Evolutionary conservation across 2,113 vertebrate species (phyloP), one percentile per base, ranked within the genome.

Genomic region (Otis tarda): DNA sequence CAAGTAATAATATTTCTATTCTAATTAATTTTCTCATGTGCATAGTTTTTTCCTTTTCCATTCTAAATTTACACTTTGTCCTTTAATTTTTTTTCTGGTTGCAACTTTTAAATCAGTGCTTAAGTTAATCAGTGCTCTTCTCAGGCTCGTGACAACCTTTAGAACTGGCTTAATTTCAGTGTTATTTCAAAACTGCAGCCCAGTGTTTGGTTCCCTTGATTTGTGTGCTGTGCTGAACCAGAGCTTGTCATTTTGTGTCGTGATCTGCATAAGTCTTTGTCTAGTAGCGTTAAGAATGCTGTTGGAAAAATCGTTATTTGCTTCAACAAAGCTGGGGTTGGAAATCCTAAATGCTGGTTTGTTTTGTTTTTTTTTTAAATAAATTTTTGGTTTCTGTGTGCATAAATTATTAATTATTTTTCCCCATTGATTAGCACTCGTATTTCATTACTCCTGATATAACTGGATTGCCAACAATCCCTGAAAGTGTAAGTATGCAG

Each of bases 381-480:
- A 53, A 75, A 19, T 28, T 71, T 57, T 86, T 57, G 6, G 60
- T 59, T 87, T 87, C 20, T 39, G 9, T 93, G 22, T 85, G 14
- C 75, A 23, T 94, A 94, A 93, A 94, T 88, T 73, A 67, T 92
- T 83, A 59, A 83, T 96, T 95, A 55, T 92, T 94, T 94, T 93
- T 92, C 77, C 87, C 56, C 64, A 52, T 84, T 37, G 17, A 89
- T 93, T 94, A 99, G 99, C 99, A 99, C 97, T 99, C 98, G 37
- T 99, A 98, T 98, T 99, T 99, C 98, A 99, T 99, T 97, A 98
- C 99, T 96, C 99, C 99, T 94, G 99, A 99, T 98, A 89, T 98
- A 96, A 99, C 98, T 98, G 99, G 99, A 98, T 99, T 99, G 95
- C 99, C 99, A 95, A 99, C 99, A 61, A 99, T 99, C 96, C 99